Percentiles rank a stretch among this genome's conserved stretches.
phyloP scores from a whole-genome alignment of 1,140 invertebrate species.

The fruit fly (Drosophila melanogaster) region Release_6_plus_ISO1_MT NT_033777.3:19522001-19522500 shows the following conservation, averaged over 20 bases:
- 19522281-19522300: slow-evolving; percentile 69
- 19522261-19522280: slow-evolving; percentile 23
- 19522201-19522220: slow-evolving; percentile 14
- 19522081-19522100: slow-evolving; percentile 42
- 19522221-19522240: slow-evolving; percentile 77
- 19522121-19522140: slow-evolving; percentile 67
- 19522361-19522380: slow-evolving; percentile 50
- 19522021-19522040: slow-evolving; percentile 34
- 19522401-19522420: slow-evolving; percentile 54
- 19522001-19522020: slow-evolving; percentile 41
- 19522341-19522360: slow-evolving; percentile 66
- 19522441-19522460: no score
- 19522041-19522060: slow-evolving; percentile 78
- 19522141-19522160: slow-evolving; percentile 82
- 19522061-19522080: slow-evolving; percentile 80
- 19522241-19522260: slow-evolving; percentile 58
- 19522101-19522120: slow-evolving; percentile 34
- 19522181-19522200: slow-evolving; percentile 47
- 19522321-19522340: slow-evolving; percentile 79
- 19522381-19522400: slow-evolving; percentile 74
- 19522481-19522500: no score
- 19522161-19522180: slow-evolving; percentile 69
- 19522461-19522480: no score
- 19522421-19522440: neutral
- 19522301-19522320: slow-evolving; percentile 58